Conservation (phyloP, 2,888 invertebrate genomes). For the Tinea trinotella region DNA sequence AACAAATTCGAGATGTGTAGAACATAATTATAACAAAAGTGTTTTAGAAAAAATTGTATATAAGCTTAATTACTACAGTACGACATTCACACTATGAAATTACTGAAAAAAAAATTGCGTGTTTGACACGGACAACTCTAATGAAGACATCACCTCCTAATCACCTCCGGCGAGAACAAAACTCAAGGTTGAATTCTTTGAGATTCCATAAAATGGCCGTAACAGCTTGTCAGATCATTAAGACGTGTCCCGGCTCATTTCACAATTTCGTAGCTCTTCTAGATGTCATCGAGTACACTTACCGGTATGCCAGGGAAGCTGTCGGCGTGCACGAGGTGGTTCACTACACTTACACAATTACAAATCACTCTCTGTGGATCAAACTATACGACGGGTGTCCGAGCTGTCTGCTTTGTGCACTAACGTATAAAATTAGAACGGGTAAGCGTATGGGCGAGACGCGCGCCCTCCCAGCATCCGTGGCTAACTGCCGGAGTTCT, state of each 20-base stretch:
- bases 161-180: constrained; percentile 20
- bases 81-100: too few species aligned
- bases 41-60: too few species aligned
- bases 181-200: constrained; percentile 53
- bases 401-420: constrained; percentile 6
- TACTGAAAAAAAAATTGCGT: too few species aligned
- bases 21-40: too few species aligned
- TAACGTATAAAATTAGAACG: constrained; percentile 59
- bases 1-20: too few species aligned
- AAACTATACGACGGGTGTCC: constrained; percentile 38
- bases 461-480: constrained; percentile 44
- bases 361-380: constrained; percentile 60
- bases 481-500: constrained; percentile 19
- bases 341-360: constrained; percentile 35
- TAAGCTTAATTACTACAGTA: too few species aligned
- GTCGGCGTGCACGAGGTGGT: constrained; percentile 25
- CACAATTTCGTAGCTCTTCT: background rate
- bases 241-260: constrained; percentile 22
- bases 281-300: constrained; percentile 29
- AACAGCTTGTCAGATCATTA: constrained; percentile 43
- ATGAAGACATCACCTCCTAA: constrained; percentile 12
- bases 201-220: constrained; percentile 62
- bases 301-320: constrained; percentile 28
- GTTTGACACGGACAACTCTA: background rate
- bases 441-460: constrained; percentile 32